Base-by-base conservation (phyloP, 2,113 vertebrate genomes). In the Perccottus glenii region DNA sequence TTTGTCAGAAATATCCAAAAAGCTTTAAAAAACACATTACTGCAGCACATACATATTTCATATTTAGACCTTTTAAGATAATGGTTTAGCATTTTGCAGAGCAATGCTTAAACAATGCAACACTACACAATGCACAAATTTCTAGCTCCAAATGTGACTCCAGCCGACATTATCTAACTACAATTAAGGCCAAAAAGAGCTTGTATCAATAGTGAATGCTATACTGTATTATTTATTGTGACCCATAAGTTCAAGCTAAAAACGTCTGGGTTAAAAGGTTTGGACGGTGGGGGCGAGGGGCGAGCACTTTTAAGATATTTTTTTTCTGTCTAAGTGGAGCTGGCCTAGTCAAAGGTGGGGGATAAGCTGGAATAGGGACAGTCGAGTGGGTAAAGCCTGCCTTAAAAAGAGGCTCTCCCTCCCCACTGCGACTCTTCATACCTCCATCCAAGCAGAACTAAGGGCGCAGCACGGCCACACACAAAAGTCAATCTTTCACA, bases 321-420 rank as follows among this genome's bases (percentile, higher is more conserved):
- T 55, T 63, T 53, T 48, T 5, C 32, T 6, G 11, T 11, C 15
- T 43, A 1, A 6, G 0, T 32, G 49, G 63, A 66, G 63, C 75
- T 19, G 85, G 86, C 74, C 80, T 50, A 73, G 74, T 79, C 78
- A 80, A 87, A 89, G 82, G 44, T 53, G 66, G 82, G 74, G 86
- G 78, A 80, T 85, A 82, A 88, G 81, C 87, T 50, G 78, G 77
- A 85, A 81, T 36, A 73, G 90, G 81, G 88, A 84, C 83, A 89
- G 78, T 87, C 72, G 74, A 87, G 78, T 87, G 88, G 84, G 81
- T 81, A 90, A 90, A 88, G 81, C 87, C 83, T 75, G 68, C 75
- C 83, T 84, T 78, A 78, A 82, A 86, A 70, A 80, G 67, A 77
- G 55, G 74, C 50, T 66, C 33, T 57, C 53, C 33, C 75, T 64